Evolutionary conservation across 2,797 vertebrate genomes (phyloP).

Genomic region (Chloroceryle inda): DNA sequence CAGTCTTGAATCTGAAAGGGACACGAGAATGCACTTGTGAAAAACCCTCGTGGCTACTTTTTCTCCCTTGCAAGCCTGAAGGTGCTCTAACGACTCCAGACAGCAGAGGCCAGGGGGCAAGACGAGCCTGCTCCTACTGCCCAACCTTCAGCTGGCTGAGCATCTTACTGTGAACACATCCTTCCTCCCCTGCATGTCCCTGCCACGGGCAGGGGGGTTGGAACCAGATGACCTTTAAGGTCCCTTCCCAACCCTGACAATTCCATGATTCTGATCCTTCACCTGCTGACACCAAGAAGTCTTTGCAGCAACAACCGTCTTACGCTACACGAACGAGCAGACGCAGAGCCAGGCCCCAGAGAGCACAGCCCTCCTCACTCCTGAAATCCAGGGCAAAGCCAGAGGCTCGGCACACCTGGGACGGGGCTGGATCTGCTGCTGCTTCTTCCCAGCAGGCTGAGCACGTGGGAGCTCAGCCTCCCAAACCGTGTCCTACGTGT

Average conservation of each 20-base stretch:
- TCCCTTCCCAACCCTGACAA: no score
- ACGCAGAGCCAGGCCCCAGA: not conserved
- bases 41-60: not conserved
- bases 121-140: accelerated
- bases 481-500: accelerated
- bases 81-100: accelerated
- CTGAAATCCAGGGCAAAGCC: not conserved
- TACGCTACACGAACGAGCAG: accelerated
- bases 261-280: not conserved
- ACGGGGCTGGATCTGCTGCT: not conserved
- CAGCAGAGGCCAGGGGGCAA: accelerated
- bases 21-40: accelerated
- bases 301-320: not conserved
- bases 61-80: not conserved
- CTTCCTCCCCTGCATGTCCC: not conserved
- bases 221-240: no score
- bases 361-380: not conserved
- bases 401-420: accelerated
- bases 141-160: not conserved
- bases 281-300: accelerated
- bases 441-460: not conserved
- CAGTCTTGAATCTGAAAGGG: slow-evolving; percentile 91
- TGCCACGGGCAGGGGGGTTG: no score
- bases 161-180: accelerated
- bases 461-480: not conserved